Evolutionary conservation across 2,888 invertebrate genomes (phyloP).

Genomic region (Leucania comma): DNA sequence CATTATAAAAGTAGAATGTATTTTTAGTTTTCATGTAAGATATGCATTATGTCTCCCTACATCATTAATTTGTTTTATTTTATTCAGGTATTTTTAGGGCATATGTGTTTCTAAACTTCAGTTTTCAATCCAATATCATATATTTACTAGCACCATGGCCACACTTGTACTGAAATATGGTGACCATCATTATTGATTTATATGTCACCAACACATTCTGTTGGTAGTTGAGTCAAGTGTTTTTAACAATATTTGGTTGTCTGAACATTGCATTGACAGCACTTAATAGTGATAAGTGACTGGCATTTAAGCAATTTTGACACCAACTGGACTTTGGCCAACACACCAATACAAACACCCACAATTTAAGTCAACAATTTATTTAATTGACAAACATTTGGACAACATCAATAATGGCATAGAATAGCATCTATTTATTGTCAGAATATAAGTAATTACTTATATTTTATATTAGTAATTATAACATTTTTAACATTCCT

Average conservation of each 20-base stretch:
- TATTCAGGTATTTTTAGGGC: not conserved
- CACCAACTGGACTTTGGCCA: slow-evolving; percentile 24
- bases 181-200: not conserved
- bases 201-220: not conserved
- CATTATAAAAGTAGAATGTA: not conserved
- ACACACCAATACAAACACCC: slow-evolving; percentile 38
- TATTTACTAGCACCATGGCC: not conserved
- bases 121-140: not conserved
- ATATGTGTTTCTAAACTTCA: not conserved
- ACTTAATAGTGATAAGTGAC: slow-evolving; percentile 22
- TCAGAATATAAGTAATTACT: slow-evolving; percentile 73
- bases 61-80: not conserved
- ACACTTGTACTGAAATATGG: not conserved
- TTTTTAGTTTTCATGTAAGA: not conserved
- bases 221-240: slow-evolving; percentile 25
- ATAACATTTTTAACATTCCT: slow-evolving; percentile 65
- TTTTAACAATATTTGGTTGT: slow-evolving; percentile 10
- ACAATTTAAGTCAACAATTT: slow-evolving; percentile 74
- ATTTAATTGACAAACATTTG: slow-evolving; percentile 82
- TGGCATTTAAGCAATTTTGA: slow-evolving; percentile 10
- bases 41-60: not conserved
- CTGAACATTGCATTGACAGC: slow-evolving; percentile 9
- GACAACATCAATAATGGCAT: slow-evolving; percentile 75
- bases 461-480: slow-evolving; percentile 52
- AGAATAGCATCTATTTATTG: slow-evolving; percentile 79